phyloP scores from a whole-genome alignment of 2,888 invertebrate genomes.

The Melieria crassipennis region DNA sequence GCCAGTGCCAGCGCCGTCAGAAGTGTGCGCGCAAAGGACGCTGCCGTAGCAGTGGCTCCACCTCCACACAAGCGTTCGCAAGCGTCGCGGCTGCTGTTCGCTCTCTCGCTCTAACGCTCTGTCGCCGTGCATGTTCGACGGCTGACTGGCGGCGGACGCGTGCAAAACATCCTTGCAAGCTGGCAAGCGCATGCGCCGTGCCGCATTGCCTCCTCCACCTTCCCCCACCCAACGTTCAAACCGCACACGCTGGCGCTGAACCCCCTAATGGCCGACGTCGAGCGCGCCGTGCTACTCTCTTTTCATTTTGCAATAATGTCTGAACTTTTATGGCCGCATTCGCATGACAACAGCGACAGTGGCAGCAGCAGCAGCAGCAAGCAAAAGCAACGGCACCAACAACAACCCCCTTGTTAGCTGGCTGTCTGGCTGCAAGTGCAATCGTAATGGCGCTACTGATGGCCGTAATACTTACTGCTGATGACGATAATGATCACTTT shows the following conservation, averaged over 20 bases:
- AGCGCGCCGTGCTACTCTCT: background rate
- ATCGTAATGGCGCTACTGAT: conserved; percentile 35
- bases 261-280: too few relatives aligned
- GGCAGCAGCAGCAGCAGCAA: conserved; percentile 4
- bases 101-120: background rate
- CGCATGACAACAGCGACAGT: conserved; percentile 8
- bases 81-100: background rate
- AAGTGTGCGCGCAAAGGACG: conserved; percentile 13
- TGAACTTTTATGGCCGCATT: conserved; percentile 1
- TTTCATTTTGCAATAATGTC: background rate
- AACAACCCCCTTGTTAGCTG: conserved; percentile 7
- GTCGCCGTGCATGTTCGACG: background rate
- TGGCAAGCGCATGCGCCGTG: too few relatives aligned
- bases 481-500: conserved; percentile 51
- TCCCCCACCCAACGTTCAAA: too few relatives aligned
- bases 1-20: conserved; percentile 2
- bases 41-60: background rate
- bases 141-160: too few relatives aligned
- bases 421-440: conserved; percentile 12
- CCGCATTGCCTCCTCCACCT: too few relatives aligned
- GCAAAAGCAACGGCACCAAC: conserved; percentile 26
- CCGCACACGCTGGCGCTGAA: too few relatives aligned
- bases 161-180: too few relatives aligned
- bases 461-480: conserved; percentile 35
- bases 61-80: background rate